Base-by-base conservation (phyloP, 2,888 invertebrate genomes). In the Yponomeuta plumbellus region DNA sequence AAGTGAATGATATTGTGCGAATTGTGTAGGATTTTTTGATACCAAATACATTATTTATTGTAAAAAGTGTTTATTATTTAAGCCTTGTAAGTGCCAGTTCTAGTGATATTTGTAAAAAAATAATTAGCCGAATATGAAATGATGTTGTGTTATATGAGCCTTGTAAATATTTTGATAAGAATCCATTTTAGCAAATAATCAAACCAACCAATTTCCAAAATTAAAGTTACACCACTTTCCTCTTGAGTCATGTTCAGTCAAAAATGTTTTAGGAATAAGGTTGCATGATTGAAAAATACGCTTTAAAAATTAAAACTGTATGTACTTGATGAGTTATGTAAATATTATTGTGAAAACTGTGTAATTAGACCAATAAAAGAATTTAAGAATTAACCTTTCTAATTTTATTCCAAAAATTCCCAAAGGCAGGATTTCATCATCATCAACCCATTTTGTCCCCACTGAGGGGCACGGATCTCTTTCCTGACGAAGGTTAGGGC, bases 31-130 rank as follows among this genome's bases (percentile, higher is more conserved):
- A 74, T 76, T 78, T 80, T 80, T 83, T 75, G 88, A 89, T 87
- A 85, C 88, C 88, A 89, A 88, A 88, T 86, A 84, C 76, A 74
- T 78, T 80, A 85, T 84, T 88, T 88, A 86, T 87, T 84, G 76
- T 82, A 80, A 75, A 61, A 78, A 75, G 74, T 73, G 68, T 70
- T 71, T 70, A 70, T 71, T 68, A 64, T 59, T 67, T 69, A 67
- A 68, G 64, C 68, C 44, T 64, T 66, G 23, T 52, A 63, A 64
- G 65, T 69, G 70, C 68, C 70, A 69, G 69, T 69, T 34, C 57
- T 56, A 68, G 69, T 68, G 68, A 68, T 69, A 69, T 67, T 62
- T 68, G 67, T 58, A 20, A 20, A 58, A 11, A 65, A 58, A 56
- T 65, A 61, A 66, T 62, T 61, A 61, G 58, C n/a, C 66, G 66